Evolutionary conservation across 2,888 invertebrate genomes (phyloP).

Genomic region (Cephonodes hylas): DNA sequence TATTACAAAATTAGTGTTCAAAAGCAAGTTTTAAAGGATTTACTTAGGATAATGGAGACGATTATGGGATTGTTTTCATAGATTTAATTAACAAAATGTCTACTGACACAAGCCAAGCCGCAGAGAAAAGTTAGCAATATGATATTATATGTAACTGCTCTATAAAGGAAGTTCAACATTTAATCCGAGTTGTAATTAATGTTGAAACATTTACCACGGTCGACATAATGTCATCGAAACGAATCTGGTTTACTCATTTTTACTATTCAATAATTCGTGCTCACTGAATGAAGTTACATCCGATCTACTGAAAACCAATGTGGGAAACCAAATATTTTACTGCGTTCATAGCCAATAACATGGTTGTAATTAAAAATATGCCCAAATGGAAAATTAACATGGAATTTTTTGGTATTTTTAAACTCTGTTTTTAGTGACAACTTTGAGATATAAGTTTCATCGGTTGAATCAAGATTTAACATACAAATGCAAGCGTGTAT

Average conservation of each 20-base stretch:
- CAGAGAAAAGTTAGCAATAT: too few species aligned
- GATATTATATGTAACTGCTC: background rate
- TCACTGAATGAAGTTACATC: background rate
- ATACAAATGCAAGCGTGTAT: too few species aligned
- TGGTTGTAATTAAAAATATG: background rate
- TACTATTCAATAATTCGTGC: background rate
- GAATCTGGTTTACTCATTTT: background rate
- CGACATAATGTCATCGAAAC: background rate
- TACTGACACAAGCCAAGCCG: too few species aligned
- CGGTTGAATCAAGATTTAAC: too few species aligned
- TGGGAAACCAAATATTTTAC: background rate
- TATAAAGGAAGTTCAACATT: background rate
- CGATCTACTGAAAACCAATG: background rate
- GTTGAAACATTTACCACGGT: background rate
- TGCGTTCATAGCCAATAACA: background rate
- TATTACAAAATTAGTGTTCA: too few species aligned
- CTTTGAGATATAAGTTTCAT: too few species aligned
- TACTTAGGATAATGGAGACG: too few species aligned
- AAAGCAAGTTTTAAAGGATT: too few species aligned
- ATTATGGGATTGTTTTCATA: too few species aligned
- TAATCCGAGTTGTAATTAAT: background rate
- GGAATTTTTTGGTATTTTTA: too few species aligned
- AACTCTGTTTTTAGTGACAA: too few species aligned
- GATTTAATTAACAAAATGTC: too few species aligned
- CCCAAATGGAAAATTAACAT: background rate